Percentiles rank a stretch among this genome's conserved stretches.
phyloP scores from a whole-genome alignment of 1,140 invertebrate genomes.

The Neotoxoptera formosana region DNA sequence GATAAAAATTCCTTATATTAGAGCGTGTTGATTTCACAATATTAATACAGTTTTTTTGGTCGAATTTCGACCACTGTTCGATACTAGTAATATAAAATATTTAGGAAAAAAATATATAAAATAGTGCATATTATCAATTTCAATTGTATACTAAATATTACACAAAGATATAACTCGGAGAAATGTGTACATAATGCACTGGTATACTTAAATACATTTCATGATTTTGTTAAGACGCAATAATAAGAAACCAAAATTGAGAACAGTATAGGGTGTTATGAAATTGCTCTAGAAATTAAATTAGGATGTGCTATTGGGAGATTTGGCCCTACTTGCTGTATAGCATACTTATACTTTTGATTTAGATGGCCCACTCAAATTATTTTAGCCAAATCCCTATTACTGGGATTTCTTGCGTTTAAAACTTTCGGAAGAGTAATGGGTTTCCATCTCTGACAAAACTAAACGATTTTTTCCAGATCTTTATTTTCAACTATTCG shows the following conservation, averaged over 20 bases:
- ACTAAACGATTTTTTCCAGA: not conserved
- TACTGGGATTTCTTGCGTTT: not conserved
- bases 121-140: not conserved
- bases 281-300: not conserved
- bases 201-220: not conserved
- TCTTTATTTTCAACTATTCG: not conserved
- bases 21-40: not conserved
- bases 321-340: not conserved
- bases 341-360: not conserved
- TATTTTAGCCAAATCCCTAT: not conserved
- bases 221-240: not conserved
- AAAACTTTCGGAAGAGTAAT: constrained; percentile 33
- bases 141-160: not conserved
- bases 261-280: not conserved
- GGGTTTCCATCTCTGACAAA: not conserved
- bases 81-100: not conserved
- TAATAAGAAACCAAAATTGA: not conserved
- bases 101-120: not conserved
- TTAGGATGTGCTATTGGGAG: not conserved
- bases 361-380: constrained; percentile 2
- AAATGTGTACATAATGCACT: not conserved
- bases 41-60: not conserved
- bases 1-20: not conserved
- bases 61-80: not conserved
- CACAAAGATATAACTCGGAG: not conserved